Evolutionary conservation across 2,888 invertebrate genomes (phyloP).

Genomic region (Phaonia tiefii): DNA sequence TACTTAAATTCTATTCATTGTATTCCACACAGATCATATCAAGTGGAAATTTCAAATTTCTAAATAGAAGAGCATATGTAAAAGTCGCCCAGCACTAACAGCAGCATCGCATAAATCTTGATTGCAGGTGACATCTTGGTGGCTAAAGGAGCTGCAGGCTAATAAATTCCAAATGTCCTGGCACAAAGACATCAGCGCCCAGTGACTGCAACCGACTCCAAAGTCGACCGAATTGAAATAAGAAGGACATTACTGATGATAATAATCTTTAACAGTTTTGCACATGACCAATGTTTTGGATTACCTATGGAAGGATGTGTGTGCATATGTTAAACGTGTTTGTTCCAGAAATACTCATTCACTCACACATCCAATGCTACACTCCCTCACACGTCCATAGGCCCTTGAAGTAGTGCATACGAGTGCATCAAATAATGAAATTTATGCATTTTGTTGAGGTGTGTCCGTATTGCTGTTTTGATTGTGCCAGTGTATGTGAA

Average conservation of each 20-base stretch:
- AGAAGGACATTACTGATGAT: conserved; percentile 69
- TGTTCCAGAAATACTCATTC: neutral
- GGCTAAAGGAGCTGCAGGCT: conserved; percentile 74
- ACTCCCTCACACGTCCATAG: conserved; percentile 8
- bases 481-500: neutral
- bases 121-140: conserved; percentile 74
- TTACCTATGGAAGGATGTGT: conserved; percentile 52
- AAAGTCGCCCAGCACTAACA: conserved; percentile 17
- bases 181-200: conserved; percentile 76
- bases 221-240: conserved; percentile 11
- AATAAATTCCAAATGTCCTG: conserved; percentile 77
- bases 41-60: conserved; percentile 27
- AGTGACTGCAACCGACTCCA: neutral
- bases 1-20: neutral
- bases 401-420: conserved; percentile 20
- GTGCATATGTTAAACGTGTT: conserved; percentile 31
- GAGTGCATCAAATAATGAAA: conserved; percentile 37
- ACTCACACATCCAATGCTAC: too few relatives aligned
- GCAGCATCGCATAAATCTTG: conserved; percentile 74
- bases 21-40: neutral
- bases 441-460: conserved; percentile 32
- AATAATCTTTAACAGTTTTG: conserved; percentile 77
- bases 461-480: neutral
- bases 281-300: conserved; percentile 74
- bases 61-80: conserved; percentile 2